These are phyloP conservation scores for Tenebrosternarchus preto DNA, from an alignment of 2,113 vertebrate genomes.

Conservation along the genomic window DNA sequence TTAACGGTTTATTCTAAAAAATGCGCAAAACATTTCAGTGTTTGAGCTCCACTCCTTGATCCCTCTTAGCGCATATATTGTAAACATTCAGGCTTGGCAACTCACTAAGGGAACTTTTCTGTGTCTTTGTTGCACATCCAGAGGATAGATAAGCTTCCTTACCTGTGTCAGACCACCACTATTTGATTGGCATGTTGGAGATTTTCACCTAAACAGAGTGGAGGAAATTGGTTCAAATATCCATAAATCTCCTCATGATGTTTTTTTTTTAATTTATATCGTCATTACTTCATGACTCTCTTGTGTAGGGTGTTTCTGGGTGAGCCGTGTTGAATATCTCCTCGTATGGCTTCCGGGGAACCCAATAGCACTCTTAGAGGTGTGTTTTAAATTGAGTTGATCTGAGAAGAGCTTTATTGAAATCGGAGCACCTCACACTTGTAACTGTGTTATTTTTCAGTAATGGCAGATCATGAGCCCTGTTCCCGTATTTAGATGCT, in stretches of 20 bases:
- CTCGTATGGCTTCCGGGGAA: neutral
- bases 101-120: no score
- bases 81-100: no score
- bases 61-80: no score
- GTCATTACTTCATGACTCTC: slow-evolving; percentile 12
- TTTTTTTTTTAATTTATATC: neutral
- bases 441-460: slow-evolving; percentile 42
- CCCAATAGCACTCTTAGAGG: slow-evolving; percentile 36
- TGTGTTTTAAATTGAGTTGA: slow-evolving; percentile 32
- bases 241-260: neutral
- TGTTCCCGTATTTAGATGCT: slow-evolving; percentile 26
- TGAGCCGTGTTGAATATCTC: slow-evolving; percentile 17
- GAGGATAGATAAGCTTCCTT: no score
- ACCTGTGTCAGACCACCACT: no score
- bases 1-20: no score
- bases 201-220: slow-evolving; percentile 24
- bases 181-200: no score
- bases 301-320: slow-evolving; percentile 24
- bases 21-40: no score
- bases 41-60: no score
- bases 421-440: slow-evolving; percentile 25
- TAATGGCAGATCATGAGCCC: slow-evolving; percentile 21
- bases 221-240: neutral
- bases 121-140: no score
- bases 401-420: slow-evolving; percentile 34